A percentile compares a stretch with the other conserved stretches of the same genome.
Conservation (phyloP, 2,113 vertebrate genomes). For the Thamnophis sirtalis region DNA sequence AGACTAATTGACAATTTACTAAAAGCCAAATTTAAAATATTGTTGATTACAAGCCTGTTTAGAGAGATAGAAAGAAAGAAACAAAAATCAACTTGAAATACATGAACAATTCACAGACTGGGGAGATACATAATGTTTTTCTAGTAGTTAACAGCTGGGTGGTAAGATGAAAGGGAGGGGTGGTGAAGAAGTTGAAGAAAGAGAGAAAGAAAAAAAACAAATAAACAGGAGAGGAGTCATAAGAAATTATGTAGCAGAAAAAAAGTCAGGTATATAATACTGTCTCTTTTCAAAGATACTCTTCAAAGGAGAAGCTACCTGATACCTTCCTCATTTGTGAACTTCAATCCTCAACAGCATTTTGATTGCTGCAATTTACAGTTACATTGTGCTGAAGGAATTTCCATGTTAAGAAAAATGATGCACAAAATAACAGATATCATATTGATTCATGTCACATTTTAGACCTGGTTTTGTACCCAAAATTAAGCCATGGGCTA, state of each 20-base stretch:
- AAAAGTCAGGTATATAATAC: not conserved
- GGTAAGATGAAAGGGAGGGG: not conserved
- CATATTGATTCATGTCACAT: not conserved
- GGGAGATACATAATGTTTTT: not conserved
- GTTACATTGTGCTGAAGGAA: not conserved
- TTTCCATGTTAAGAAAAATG: not conserved
- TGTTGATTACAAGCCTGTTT: not conserved
- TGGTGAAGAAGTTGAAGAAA: not conserved
- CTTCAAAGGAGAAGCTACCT: not conserved
- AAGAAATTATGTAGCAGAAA: not conserved
- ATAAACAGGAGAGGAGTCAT: not conserved
- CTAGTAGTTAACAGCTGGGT: not conserved
- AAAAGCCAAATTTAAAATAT: not conserved
- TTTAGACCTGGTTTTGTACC: not conserved
- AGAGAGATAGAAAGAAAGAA: not conserved
- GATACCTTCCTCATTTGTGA: not conserved
- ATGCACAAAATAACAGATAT: not conserved
- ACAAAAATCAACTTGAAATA: not conserved
- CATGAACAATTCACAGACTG: not conserved
- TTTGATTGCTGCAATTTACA: not conserved
- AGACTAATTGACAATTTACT: not conserved
- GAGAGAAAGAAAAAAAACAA: not conserved
- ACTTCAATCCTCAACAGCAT: not conserved
- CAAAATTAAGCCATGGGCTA: not conserved
- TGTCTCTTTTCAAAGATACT: not conserved